Conservation (phyloP, 2,888 invertebrate species). For the Muscina levida region DNA sequence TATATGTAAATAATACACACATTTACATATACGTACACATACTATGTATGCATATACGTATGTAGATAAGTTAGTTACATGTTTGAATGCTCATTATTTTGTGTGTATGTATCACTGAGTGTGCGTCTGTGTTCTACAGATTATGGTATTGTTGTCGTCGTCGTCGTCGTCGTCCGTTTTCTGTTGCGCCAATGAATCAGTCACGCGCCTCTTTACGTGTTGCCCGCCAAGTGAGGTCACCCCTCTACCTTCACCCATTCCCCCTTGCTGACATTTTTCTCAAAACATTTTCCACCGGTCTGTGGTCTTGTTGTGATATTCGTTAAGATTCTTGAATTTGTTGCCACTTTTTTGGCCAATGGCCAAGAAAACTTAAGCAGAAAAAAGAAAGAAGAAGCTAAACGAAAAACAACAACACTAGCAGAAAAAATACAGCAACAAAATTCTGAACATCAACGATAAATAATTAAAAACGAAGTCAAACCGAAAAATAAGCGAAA, state of each 20-base stretch:
- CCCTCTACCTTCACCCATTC: conserved; percentile 1
- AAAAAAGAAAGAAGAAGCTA: background rate
- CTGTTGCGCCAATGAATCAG: conserved; percentile 59
- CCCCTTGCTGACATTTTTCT: background rate
- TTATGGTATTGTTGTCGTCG: conserved; percentile 11
- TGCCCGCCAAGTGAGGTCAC: background rate
- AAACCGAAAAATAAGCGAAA: conserved; percentile 21
- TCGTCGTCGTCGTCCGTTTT: no score
- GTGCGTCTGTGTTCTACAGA: background rate
- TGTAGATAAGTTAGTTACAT: no score
- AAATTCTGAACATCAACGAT: conserved; percentile 25
- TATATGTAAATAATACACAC: background rate
- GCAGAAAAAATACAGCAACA: background rate
- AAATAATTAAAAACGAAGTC: conserved; percentile 43
- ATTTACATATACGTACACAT: background rate
- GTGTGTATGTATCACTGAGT: no score
- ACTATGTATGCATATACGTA: conserved; percentile 16
- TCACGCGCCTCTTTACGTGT: conserved; percentile 59
- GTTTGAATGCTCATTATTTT: no score
- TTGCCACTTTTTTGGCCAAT: conserved; percentile 61
- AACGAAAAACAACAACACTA: background rate
- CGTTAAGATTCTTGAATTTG: conserved; percentile 38
- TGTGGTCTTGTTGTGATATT: conserved; percentile 27
- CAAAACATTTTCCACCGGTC: background rate
- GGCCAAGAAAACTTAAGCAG: conserved; percentile 45